These are phyloP conservation scores for Carpatolechia fugitivella DNA, from an alignment of 2,888 invertebrate genomes.

Conservation along the genomic window DNA sequence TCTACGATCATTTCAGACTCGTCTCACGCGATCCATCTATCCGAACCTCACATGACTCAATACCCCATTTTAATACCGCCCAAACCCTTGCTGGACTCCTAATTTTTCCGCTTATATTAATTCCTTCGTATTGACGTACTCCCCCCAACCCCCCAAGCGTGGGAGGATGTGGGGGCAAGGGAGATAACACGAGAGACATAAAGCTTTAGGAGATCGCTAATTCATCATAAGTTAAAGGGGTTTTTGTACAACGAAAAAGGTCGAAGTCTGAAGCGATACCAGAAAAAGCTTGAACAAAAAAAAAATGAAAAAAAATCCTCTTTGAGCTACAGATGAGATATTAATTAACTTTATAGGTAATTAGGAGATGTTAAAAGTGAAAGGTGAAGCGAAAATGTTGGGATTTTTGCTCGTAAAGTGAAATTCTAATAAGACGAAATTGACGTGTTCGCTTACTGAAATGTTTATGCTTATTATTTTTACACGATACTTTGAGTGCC, in stretches of 20 bases:
- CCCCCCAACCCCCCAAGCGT: conserved; percentile 28
- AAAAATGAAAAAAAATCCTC: conserved; percentile 44
- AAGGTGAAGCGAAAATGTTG: neutral
- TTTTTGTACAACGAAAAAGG: conserved; percentile 69
- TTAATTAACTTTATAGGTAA: conserved; percentile 66
- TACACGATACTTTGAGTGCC: neutral
- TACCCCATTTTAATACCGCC: conserved; percentile 8
- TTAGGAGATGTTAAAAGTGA: conserved; percentile 21
- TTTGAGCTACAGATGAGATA: conserved; percentile 56
- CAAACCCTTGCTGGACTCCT: conserved; percentile 28
- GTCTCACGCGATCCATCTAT: neutral
- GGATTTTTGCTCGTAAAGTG: neutral
- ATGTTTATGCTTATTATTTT: neutral
- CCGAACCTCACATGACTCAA: conserved; percentile 1
- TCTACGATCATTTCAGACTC: neutral
- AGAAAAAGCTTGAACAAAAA: conserved; percentile 12
- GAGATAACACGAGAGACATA: conserved; percentile 75
- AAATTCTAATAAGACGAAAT: conserved; percentile 9
- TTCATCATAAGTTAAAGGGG: conserved; percentile 80
- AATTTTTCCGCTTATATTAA: conserved; percentile 74
- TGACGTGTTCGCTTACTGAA: neutral
- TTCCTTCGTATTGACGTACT: conserved; percentile 72
- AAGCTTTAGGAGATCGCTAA: conserved; percentile 78
- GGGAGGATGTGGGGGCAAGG: conserved; percentile 29
- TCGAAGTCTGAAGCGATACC: conserved; percentile 57